Evolutionary conservation across 2,888 invertebrate species (phyloP).

Genomic region (Molanna angustata): DNA sequence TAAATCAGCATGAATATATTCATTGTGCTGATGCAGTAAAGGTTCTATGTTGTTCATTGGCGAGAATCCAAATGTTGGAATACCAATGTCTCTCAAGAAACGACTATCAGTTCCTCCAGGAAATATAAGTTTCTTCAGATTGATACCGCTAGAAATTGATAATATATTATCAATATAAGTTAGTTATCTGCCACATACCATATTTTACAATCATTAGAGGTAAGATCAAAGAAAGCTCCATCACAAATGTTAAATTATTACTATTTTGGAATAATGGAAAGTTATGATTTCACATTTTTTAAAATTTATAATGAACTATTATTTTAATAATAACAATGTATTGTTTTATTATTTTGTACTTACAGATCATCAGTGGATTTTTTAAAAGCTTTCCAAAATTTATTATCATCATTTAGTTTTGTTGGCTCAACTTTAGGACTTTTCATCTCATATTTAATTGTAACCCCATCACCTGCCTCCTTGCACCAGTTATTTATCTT

Average conservation of each 20-base stretch:
- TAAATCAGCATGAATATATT: conserved; percentile 72
- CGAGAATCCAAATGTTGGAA: conserved; percentile 87
- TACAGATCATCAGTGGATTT: too few species aligned
- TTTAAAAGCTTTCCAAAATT: conserved; percentile 72
- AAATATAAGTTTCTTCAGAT: conserved; percentile 57
- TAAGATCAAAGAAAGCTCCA: too few species aligned
- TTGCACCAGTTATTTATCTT: conserved; percentile 50
- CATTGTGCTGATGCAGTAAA: conserved; percentile 88
- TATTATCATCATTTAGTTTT: conserved; percentile 60
- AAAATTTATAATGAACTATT: too few species aligned
- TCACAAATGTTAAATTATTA: too few species aligned
- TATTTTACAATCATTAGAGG: too few species aligned
- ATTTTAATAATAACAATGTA: too few species aligned
- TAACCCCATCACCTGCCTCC: conserved; percentile 72
- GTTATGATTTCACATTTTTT: too few species aligned
- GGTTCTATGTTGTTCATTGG: conserved; percentile 85
- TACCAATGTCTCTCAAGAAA: conserved; percentile 65
- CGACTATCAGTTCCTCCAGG: conserved; percentile 78
- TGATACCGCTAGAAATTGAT: conserved; percentile 45
- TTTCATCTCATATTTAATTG: conserved; percentile 62
- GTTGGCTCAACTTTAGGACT: conserved; percentile 60
- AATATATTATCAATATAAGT: too few species aligned
- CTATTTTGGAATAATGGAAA: too few species aligned
- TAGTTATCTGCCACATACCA: too few species aligned
- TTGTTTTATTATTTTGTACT: too few species aligned